Conservation (phyloP, 2,113 vertebrate species). For the Garra rufa region DNA sequence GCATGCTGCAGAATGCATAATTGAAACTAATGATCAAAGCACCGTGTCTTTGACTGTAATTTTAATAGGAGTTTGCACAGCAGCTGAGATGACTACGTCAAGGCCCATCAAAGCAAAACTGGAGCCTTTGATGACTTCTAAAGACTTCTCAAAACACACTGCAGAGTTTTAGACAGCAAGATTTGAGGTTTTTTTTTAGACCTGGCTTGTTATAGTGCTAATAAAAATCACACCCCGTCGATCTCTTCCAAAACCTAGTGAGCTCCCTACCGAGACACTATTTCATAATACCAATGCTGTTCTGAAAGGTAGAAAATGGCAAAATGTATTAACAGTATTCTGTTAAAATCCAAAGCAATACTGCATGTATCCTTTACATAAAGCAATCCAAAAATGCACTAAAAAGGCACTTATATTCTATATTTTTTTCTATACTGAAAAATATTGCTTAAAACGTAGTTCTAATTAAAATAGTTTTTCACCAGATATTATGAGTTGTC, state of each 20-base stretch:
- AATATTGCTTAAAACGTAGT: neutral
- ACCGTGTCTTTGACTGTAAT: slow-evolving; percentile 6
- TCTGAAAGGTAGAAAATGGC: neutral
- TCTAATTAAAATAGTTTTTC: neutral
- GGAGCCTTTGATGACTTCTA: slow-evolving; percentile 31
- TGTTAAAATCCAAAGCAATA: neutral
- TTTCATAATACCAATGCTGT: neutral
- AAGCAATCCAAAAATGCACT: neutral
- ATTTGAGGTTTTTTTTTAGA: neutral
- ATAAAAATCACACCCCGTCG: neutral
- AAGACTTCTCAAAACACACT: neutral
- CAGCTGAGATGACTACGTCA: slow-evolving; percentile 5
- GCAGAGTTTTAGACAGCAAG: neutral
- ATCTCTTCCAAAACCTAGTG: neutral
- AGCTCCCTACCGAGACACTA: neutral
- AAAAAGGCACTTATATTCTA: neutral
- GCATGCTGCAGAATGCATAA: slow-evolving; percentile 6
- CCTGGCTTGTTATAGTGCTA: neutral
- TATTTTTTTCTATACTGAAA: neutral
- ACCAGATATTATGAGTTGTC: neutral
- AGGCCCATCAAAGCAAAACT: slow-evolving; percentile 16
- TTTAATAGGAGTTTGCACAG: slow-evolving; percentile 11
- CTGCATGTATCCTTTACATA: neutral
- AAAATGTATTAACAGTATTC: neutral
- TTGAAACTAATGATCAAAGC: slow-evolving; percentile 15